Percentiles rank a stretch among this genome's conserved stretches.
Conservation (phyloP, 2,113 vertebrate genomes). For the Xiphorhynchus elegans region DNA sequence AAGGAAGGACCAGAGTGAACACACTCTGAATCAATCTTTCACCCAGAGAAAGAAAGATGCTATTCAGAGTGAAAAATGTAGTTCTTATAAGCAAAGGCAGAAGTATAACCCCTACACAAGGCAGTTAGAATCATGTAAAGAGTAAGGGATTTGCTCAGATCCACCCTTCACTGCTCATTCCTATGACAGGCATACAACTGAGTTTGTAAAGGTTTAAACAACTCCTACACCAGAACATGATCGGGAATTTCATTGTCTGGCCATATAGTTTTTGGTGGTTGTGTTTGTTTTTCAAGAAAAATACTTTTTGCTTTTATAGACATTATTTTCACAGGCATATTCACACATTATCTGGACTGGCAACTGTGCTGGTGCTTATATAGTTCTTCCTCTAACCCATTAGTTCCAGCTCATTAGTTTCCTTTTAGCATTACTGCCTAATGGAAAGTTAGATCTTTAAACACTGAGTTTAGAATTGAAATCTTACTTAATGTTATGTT, state of each 20-base stretch:
- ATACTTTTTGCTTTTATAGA: background rate
- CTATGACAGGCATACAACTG: background rate
- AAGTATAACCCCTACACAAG: background rate
- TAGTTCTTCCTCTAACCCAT: background rate
- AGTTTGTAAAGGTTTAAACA: background rate
- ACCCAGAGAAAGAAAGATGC: background rate
- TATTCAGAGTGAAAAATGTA: background rate
- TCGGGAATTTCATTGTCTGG: background rate
- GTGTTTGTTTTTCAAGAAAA: rapidly evolving
- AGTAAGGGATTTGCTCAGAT: background rate
- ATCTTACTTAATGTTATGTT: background rate
- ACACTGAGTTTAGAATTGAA: background rate
- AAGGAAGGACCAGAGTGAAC: background rate
- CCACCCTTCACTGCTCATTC: background rate
- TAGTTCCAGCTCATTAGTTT: background rate
- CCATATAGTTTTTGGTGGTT: background rate
- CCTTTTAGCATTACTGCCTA: background rate
- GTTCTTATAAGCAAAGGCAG: background rate
- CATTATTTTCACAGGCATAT: background rate
- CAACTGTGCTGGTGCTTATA: background rate
- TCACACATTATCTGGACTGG: background rate
- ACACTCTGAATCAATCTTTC: background rate
- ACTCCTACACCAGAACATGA: background rate
- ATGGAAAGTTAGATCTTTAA: background rate
- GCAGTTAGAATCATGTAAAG: background rate